These are phyloP conservation scores for Cherax destructor DNA, from an alignment of 1,140 invertebrate genomes.

Conservation along the genomic window DNA sequence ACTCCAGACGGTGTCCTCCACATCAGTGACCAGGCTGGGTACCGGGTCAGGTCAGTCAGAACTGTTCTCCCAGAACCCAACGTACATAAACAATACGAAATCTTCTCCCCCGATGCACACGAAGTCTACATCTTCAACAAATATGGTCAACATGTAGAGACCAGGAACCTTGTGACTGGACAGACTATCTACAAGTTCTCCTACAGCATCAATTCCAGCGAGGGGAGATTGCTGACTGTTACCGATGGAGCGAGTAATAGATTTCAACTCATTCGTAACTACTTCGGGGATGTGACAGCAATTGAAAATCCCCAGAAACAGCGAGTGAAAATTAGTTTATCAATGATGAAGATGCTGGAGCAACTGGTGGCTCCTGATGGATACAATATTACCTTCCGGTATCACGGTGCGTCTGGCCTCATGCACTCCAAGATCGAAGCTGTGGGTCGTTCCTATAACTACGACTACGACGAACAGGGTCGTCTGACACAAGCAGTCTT, in stretches of 20 bases:
- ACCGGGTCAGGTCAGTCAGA: slow-evolving; percentile 90
- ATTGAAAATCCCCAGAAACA: slow-evolving; percentile 71
- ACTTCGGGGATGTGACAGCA: slow-evolving; percentile 74
- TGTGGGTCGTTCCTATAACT: slow-evolving; percentile 93
- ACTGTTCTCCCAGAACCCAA: slow-evolving; percentile 85
- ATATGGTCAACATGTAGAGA: slow-evolving; percentile 95
- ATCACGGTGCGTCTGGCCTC: slow-evolving; percentile 77
- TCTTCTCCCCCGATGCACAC: slow-evolving; percentile 95
- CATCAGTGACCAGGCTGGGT: slow-evolving; percentile 95
- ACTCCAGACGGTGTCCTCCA: slow-evolving; percentile 95
- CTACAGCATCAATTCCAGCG: slow-evolving; percentile 96
- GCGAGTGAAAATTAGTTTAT: slow-evolving; percentile 58
- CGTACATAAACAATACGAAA: slow-evolving; percentile 89
- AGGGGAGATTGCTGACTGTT: slow-evolving; percentile 93
- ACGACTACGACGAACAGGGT: slow-evolving; percentile 96
- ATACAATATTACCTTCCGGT: slow-evolving; percentile 71
- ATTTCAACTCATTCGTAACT: slow-evolving; percentile 90
- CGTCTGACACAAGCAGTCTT: slow-evolving; percentile 91
- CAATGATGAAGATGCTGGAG: slow-evolving; percentile 63
- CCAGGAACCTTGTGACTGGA: slow-evolving; percentile 93
- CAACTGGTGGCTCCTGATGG: slow-evolving; percentile 68
- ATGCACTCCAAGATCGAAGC: slow-evolving; percentile 92
- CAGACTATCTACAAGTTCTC: slow-evolving; percentile 94
- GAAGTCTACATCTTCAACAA: slow-evolving; percentile 97
- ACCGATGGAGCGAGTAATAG: slow-evolving; percentile 95